Conservation (phyloP, 2,797 vertebrate species). For the Thripadectes ignobilis region DNA sequence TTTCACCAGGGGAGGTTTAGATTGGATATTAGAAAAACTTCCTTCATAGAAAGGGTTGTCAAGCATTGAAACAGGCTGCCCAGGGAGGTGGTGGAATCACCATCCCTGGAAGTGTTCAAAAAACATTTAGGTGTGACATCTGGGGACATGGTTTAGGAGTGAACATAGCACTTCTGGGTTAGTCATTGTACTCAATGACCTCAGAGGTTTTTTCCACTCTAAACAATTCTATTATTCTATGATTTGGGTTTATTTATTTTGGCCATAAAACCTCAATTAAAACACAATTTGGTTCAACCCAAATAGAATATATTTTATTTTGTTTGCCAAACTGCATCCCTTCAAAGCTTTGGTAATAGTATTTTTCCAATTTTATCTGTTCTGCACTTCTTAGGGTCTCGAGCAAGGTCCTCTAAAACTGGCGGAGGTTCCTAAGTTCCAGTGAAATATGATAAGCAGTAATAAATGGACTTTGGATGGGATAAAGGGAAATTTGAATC, state of each 20-base stretch:
- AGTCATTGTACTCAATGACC: background rate
- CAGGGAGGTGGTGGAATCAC: background rate
- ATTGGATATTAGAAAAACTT: background rate
- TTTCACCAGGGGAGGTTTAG: background rate
- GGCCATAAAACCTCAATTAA: background rate
- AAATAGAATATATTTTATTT: background rate
- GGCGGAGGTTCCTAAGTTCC: background rate
- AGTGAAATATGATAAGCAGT: background rate
- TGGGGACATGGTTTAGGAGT: background rate
- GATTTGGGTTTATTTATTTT: background rate
- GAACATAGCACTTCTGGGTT: background rate
- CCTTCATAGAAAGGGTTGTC: background rate
- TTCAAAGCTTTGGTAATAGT: background rate
- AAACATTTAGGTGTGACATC: background rate
- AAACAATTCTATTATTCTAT: background rate
- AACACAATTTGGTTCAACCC: background rate
- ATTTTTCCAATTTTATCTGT: background rate
- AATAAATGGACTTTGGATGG: constrained; percentile 3
- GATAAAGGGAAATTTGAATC: constrained; percentile 54
- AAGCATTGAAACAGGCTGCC: background rate
- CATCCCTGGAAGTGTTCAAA: background rate
- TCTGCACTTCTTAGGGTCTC: background rate
- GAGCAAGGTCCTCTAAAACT: background rate
- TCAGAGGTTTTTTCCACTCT: background rate
- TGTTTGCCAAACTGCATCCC: background rate